Evolutionary conservation across 2,888 invertebrate genomes (phyloP).

Genomic region (Willowsia nigromaculata): DNA sequence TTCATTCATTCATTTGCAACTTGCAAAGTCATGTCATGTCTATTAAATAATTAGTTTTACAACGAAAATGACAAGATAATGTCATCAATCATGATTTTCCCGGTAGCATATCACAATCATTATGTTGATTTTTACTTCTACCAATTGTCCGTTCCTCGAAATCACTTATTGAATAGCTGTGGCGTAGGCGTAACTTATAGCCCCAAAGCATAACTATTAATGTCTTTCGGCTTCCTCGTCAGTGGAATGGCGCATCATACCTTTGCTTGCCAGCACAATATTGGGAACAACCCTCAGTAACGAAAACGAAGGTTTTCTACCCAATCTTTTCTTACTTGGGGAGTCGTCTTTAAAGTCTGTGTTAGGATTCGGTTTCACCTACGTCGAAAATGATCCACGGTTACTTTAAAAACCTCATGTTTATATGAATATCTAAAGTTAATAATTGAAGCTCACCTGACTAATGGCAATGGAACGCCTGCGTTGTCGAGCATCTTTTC

Average conservation of each 20-base stretch:
- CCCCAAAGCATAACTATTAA: too few relatives aligned
- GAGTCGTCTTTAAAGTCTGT: constrained; percentile 24
- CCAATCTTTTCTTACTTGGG: neutral
- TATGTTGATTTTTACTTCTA: neutral
- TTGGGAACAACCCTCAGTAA: constrained; percentile 57
- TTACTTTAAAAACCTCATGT: too few relatives aligned
- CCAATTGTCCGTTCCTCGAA: too few relatives aligned
- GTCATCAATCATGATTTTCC: neutral
- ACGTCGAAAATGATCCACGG: neutral
- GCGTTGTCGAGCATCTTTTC: constrained; percentile 55
- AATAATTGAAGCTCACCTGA: constrained; percentile 30
- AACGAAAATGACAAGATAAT: neutral
- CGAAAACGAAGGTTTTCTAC: constrained; percentile 42
- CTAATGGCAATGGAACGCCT: constrained; percentile 65
- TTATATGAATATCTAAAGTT: neutral
- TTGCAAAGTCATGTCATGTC: too few relatives aligned
- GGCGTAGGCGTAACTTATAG: too few relatives aligned
- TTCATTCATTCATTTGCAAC: too few relatives aligned
- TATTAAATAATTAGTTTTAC: too few relatives aligned
- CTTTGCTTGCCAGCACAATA: constrained; percentile 50
- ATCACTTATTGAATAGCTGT: too few relatives aligned
- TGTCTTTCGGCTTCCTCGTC: neutral
- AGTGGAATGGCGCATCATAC: neutral
- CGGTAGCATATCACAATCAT: neutral
- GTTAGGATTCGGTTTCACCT: constrained; percentile 41